phyloP scores from a whole-genome alignment of 2,113 vertebrate species.

The Macquaria australasica region DNA sequence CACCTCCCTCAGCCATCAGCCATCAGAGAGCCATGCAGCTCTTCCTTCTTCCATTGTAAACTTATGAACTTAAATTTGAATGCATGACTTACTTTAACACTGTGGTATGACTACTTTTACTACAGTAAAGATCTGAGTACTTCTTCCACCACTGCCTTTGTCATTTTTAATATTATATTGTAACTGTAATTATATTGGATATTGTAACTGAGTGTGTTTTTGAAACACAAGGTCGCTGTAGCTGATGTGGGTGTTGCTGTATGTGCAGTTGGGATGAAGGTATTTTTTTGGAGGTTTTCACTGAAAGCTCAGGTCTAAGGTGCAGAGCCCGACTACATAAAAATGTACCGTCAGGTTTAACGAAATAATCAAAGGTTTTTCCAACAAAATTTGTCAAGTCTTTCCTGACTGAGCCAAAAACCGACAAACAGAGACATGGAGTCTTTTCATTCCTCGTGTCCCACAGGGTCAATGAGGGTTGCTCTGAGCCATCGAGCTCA shows the following conservation, averaged over 20 bases:
- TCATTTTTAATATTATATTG: too few species aligned
- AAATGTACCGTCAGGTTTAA: neutral
- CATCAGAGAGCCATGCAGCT: too few species aligned
- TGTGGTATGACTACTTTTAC: too few species aligned
- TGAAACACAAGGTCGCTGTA: neutral
- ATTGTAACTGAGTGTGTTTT: neutral
- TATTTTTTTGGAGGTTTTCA: neutral
- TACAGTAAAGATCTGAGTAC: neutral
- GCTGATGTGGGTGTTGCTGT: too few species aligned
- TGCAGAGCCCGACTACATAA: neutral
- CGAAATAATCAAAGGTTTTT: neutral
- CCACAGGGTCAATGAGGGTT: neutral
- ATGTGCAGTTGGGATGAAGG: neutral
- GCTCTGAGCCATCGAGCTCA: conserved; percentile 3
- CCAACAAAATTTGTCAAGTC: neutral
- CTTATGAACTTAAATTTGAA: too few species aligned
- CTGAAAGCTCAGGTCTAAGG: neutral
- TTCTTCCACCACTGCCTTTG: neutral
- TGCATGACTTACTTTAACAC: too few species aligned
- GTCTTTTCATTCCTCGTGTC: neutral
- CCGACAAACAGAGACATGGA: neutral
- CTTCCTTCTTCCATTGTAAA: too few species aligned
- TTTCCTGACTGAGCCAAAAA: conserved; percentile 7
- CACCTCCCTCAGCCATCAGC: too few species aligned
- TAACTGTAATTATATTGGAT: too few species aligned